phyloP scores from a whole-genome alignment of 2,888 invertebrate species.

The Scaptomyza parva region DNA sequence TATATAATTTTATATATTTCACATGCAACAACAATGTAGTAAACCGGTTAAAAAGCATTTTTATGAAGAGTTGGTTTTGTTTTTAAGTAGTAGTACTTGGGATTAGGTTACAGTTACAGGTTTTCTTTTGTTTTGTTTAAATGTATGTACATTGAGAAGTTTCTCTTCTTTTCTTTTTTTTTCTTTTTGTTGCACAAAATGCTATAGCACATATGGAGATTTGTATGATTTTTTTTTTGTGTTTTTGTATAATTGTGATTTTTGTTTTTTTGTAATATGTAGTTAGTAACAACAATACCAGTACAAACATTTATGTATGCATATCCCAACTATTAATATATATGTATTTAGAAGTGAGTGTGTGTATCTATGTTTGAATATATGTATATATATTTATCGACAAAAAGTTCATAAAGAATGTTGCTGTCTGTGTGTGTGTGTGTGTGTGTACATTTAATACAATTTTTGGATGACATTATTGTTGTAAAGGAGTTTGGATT shows the following conservation, averaged over 20 bases:
- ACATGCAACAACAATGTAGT: slow-evolving; percentile 48
- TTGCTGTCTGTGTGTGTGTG: slow-evolving; percentile 30
- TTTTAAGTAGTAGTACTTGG: slow-evolving; percentile 54
- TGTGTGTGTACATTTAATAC: slow-evolving; percentile 60
- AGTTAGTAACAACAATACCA: slow-evolving; percentile 30
- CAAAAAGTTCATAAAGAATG: slow-evolving; percentile 33
- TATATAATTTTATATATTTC: background rate
- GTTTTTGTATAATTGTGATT: slow-evolving; percentile 21
- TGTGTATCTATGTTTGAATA: slow-evolving; percentile 49
- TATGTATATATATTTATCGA: slow-evolving; percentile 21
- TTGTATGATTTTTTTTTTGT: slow-evolving; percentile 41
- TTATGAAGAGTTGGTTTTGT: slow-evolving; percentile 14
- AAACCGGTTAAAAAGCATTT: slow-evolving; percentile 42
- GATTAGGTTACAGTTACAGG: slow-evolving; percentile 30
- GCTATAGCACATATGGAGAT: slow-evolving; percentile 77
- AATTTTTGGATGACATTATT: slow-evolving; percentile 31
- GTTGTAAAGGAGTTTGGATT: slow-evolving; percentile 16
- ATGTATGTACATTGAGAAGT: slow-evolving; percentile 52
- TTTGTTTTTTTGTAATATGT: slow-evolving; percentile 12
- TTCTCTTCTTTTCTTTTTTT: slow-evolving; percentile 14
- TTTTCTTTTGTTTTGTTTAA: slow-evolving; percentile 8
- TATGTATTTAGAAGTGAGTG: slow-evolving; percentile 8
- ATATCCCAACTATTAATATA: slow-evolving; percentile 28
- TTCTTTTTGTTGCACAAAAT: slow-evolving; percentile 52
- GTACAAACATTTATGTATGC: slow-evolving; percentile 30